A percentile compares a stretch with the other conserved stretches of the same genome.
phyloP scores from a whole-genome alignment of 2,113 vertebrate genomes.

The Syngnathus typhle region DNA sequence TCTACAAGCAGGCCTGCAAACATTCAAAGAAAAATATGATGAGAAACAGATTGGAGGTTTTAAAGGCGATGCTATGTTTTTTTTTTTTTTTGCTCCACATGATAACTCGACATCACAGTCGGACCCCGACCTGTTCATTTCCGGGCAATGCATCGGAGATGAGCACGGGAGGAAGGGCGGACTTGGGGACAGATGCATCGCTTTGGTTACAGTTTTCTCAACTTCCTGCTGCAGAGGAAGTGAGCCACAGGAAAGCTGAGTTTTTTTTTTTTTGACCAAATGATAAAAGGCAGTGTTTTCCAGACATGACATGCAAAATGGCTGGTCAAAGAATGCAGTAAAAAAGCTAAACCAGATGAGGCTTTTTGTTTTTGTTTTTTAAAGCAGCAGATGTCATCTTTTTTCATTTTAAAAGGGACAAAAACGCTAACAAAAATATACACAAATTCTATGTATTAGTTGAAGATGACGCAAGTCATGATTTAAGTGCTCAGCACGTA shows the following conservation, averaged over 20 bases:
- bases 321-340: conserved; percentile 29
- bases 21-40: conserved; percentile 12
- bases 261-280: conserved; percentile 18
- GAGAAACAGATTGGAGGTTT: neutral
- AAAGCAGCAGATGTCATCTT: neutral
- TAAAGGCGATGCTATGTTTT: neutral
- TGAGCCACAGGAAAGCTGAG: conserved; percentile 26
- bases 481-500: conserved; percentile 43
- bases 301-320: conserved; percentile 43
- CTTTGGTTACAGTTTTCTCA: conserved; percentile 48
- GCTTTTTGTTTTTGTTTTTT: conserved; percentile 5
- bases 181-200: neutral
- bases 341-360: conserved; percentile 37
- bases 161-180: conserved; percentile 6
- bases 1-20: neutral
- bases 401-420: neutral
- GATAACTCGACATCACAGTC: conserved; percentile 54
- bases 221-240: conserved; percentile 49
- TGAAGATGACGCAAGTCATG: neutral
- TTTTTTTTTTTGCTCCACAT: neutral
- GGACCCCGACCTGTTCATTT: conserved; percentile 59
- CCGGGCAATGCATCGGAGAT: conserved; percentile 57
- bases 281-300: conserved; percentile 53
- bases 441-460: neutral
- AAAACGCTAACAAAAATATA: neutral